Percentiles rank a stretch among this genome's conserved stretches.
Evolutionary conservation across 2,797 vertebrate genomes (phyloP).

Genomic region (Gymnothorax javanicus): DNA sequence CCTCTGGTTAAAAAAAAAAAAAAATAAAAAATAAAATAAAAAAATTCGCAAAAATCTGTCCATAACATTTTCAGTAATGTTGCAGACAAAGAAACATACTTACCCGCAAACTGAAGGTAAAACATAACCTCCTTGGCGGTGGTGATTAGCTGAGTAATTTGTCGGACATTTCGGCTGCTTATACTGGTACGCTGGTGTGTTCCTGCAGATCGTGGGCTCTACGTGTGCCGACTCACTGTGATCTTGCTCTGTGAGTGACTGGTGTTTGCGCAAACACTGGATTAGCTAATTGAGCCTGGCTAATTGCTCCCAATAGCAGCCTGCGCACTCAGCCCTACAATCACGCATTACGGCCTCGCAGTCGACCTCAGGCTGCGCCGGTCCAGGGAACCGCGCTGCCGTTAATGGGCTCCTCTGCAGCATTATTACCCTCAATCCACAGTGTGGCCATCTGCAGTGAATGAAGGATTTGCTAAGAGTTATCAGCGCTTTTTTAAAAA

Average conservation of each 20-base stretch:
- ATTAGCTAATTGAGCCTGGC: neutral
- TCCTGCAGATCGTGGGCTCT: neutral
- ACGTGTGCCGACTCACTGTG: neutral
- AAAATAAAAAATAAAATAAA: too few relatives aligned
- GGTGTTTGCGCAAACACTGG: neutral
- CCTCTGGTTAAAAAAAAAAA: too few relatives aligned
- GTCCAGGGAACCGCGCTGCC: neutral
- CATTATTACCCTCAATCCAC: too few relatives aligned
- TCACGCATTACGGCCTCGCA: neutral
- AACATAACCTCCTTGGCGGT: too few relatives aligned
- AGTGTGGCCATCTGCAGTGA: too few relatives aligned
- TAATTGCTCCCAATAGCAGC: neutral
- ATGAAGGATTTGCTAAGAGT: too few relatives aligned
- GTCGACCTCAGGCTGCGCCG: neutral
- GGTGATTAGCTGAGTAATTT: neutral
- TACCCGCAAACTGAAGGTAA: too few relatives aligned
- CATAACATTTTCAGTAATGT: too few relatives aligned
- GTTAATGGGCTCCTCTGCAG: too few relatives aligned
- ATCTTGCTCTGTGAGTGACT: neutral
- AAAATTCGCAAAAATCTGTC: too few relatives aligned
- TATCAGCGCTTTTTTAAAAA: too few relatives aligned
- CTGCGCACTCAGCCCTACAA: neutral
- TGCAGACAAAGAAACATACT: too few relatives aligned
- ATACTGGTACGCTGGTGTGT: neutral
- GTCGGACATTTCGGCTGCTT: neutral